A percentile compares a stretch with the other conserved stretches of the same genome.
These are phyloP conservation scores for Parauchenoglanis ngamensis DNA, from an alignment of 2,797 vertebrate species.

Conservation along the genomic window DNA sequence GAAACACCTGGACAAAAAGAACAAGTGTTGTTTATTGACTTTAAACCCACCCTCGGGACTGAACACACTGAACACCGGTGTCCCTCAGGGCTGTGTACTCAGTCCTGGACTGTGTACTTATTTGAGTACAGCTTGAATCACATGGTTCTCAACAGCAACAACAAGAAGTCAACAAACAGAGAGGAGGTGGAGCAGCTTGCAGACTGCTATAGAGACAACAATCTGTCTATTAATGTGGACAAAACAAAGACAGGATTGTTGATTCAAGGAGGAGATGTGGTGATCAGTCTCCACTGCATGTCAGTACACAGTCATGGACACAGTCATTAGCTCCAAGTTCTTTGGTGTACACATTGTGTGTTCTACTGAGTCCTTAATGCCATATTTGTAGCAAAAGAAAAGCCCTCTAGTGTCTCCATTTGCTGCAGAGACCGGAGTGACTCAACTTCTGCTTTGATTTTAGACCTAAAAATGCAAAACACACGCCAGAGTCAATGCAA, in stretches of 20 bases:
- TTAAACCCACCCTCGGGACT: not conserved
- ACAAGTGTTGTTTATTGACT: not conserved
- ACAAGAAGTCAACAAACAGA: conserved; percentile 2
- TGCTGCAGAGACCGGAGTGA: not conserved
- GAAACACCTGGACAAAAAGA: not conserved
- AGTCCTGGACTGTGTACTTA: not conserved
- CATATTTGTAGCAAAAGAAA: not conserved
- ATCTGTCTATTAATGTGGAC: conserved; percentile 66
- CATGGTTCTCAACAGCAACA: not conserved
- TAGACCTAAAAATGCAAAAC: not conserved
- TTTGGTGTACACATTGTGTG: not conserved
- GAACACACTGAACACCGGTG: not conserved
- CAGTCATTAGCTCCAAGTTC: not conserved
- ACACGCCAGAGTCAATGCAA: not conserved
- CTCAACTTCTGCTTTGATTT: not conserved
- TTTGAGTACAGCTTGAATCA: not conserved
- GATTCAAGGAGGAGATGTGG: not conserved
- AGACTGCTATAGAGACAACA: conserved; percentile 83
- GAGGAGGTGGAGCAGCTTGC: conserved; percentile 73
- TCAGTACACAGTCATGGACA: not conserved
- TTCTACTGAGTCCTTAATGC: too few relatives aligned
- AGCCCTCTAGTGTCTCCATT: not conserved
- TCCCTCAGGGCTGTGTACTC: not conserved
- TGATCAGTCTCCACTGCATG: not conserved
- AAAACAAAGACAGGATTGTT: conserved; percentile 10